Percentiles rank a stretch among this genome's conserved stretches.
phyloP scores from a whole-genome alignment of 2,888 invertebrate genomes.

The Parnassius mnemosyne region DNA sequence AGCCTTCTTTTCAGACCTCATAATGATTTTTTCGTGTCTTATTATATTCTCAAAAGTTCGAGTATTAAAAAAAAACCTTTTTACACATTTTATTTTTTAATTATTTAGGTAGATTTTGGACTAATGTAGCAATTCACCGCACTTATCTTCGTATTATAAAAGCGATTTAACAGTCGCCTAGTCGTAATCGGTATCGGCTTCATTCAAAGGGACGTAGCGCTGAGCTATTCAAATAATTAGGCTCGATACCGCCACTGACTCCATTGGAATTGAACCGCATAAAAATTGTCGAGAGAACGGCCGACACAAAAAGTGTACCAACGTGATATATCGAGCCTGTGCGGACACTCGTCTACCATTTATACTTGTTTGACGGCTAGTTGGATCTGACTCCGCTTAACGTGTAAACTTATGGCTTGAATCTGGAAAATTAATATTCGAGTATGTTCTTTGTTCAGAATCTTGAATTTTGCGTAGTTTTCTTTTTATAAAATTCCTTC shows the following conservation, averaged over 20 bases:
- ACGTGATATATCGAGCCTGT: constrained; percentile 52
- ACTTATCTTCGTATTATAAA: background rate
- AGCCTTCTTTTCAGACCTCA: too few relatives aligned
- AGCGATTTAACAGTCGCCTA: constrained; percentile 29
- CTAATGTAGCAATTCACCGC: constrained; percentile 12
- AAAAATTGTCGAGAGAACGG: constrained; percentile 57
- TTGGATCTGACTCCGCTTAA: constrained; percentile 1
- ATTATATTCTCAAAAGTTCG: too few relatives aligned
- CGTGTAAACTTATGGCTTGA: constrained; percentile 5
- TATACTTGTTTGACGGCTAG: constrained; percentile 41
- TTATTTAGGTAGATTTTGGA: constrained; percentile 6
- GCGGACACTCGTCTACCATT: constrained; percentile 43
- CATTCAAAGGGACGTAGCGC: constrained; percentile 65
- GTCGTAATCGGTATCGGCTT: constrained; percentile 57
- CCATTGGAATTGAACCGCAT: constrained; percentile 71
- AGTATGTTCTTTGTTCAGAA: background rate
- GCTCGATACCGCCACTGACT: constrained; percentile 61
- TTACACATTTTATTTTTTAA: background rate
- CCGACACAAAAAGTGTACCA: constrained; percentile 56
- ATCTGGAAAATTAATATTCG: constrained; percentile 7
- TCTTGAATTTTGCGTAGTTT: constrained; percentile 3
- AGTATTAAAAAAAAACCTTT: too few relatives aligned
- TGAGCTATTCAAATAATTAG: constrained; percentile 77
- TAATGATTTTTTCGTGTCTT: too few relatives aligned
- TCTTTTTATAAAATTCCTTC: too few relatives aligned